Evolutionary conservation across 2,888 invertebrate genomes (phyloP).

Genomic region (Ophion slaviceki): DNA sequence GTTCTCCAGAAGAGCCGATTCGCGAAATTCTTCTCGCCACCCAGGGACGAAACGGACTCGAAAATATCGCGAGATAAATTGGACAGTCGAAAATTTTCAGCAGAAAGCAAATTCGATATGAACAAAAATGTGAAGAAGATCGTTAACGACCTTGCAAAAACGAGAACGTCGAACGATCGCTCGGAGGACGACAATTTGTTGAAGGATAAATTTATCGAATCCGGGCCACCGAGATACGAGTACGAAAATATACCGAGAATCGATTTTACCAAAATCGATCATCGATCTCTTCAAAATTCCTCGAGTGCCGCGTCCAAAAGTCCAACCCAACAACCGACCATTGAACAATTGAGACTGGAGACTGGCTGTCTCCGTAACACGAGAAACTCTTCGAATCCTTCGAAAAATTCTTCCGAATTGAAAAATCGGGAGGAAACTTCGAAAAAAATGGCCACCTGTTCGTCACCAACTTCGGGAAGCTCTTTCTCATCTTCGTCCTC

Average conservation of each 20-base stretch:
- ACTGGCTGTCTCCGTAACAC: conserved; percentile 78
- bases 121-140: conserved; percentile 79
- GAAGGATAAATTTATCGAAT: conserved; percentile 51
- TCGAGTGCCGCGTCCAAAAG: conserved; percentile 17
- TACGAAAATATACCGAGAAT: conserved; percentile 82
- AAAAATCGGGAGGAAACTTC: conserved; percentile 66
- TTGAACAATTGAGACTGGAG: conserved; percentile 79
- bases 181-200: conserved; percentile 26
- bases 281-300: conserved; percentile 51
- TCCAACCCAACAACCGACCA: conserved; percentile 74
- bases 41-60: conserved; percentile 73
- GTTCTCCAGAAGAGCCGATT: conserved; percentile 75
- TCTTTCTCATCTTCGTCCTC: conserved; percentile 54
- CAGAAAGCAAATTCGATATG: conserved; percentile 77
- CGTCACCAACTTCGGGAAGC: conserved; percentile 34
- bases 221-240: conserved; percentile 77
- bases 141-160: conserved; percentile 59
- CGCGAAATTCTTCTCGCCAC: conserved; percentile 77
- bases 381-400: conserved; percentile 68
- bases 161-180: conserved; percentile 52
- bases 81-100: conserved; percentile 79
- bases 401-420: conserved; percentile 67
- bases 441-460: conserved; percentile 58
- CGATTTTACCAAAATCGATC: conserved; percentile 79
- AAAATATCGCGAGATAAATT: conserved; percentile 63